Evolutionary conservation across 2,797 vertebrate species (phyloP).

Genomic region (Darevskia mixta): DNA sequence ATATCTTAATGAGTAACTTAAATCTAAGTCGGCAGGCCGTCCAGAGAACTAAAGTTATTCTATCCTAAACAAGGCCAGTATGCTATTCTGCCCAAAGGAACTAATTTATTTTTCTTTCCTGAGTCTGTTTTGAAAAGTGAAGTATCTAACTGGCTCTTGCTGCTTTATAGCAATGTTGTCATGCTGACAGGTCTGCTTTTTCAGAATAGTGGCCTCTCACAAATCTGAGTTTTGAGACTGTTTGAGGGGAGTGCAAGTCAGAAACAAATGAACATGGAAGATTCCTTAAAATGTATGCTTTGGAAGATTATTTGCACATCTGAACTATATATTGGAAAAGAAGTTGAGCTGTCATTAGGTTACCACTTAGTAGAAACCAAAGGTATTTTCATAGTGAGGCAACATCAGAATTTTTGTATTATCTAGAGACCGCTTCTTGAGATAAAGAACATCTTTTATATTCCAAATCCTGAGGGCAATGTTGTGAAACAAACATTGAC

Average conservation of each 20-base stretch:
- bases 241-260: constrained; percentile 55
- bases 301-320: constrained; percentile 45
- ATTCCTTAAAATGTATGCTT: background rate
- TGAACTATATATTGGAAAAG: constrained; percentile 44
- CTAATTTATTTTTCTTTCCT: constrained; percentile 76
- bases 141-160: constrained; percentile 64
- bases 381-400: constrained; percentile 18
- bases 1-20: constrained; percentile 75
- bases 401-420: constrained; percentile 49
- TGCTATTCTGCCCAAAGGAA: constrained; percentile 73
- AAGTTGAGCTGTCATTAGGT: constrained; percentile 54
- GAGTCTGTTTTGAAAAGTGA: constrained; percentile 71
- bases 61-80: constrained; percentile 73
- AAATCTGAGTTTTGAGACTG: constrained; percentile 60
- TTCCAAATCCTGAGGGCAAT: constrained; percentile 45
- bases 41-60: constrained; percentile 70
- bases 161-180: constrained; percentile 67
- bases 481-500: constrained; percentile 54
- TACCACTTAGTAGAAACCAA: constrained; percentile 42
- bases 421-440: constrained; percentile 28
- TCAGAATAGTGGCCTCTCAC: constrained; percentile 47
- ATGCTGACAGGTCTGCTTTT: constrained; percentile 60
- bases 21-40: constrained; percentile 74
- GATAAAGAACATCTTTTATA: constrained; percentile 61
- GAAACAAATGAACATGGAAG: constrained; percentile 35